A percentile compares a stretch with the other conserved stretches of the same genome.
Evolutionary conservation across 2,113 vertebrate genomes (phyloP).

Genomic region (Epinephelus moara): DNA sequence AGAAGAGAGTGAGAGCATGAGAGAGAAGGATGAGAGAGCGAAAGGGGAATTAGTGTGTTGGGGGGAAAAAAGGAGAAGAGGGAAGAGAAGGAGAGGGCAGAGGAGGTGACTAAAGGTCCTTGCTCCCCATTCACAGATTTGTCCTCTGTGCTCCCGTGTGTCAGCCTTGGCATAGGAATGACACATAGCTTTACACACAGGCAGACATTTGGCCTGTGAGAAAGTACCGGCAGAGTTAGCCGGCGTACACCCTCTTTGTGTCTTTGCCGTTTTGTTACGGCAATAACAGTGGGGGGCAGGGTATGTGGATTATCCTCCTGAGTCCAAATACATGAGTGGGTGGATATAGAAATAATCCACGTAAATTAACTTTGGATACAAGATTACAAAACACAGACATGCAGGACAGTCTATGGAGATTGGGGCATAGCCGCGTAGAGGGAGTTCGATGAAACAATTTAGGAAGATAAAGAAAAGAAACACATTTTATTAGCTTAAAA

Average conservation of each 20-base stretch:
- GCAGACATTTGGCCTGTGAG: conserved; percentile 72
- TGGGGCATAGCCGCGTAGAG: not conserved
- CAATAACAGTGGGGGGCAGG: conserved; percentile 26
- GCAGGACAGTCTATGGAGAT: not conserved
- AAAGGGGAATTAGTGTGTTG: conserved; percentile 54
- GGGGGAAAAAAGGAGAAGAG: conserved; percentile 37
- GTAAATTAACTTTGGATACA: conserved; percentile 67
- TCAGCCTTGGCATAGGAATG: conserved; percentile 66
- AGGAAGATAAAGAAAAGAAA: not conserved
- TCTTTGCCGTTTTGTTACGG: conserved; percentile 47
- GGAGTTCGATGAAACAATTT: not conserved
- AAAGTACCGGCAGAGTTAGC: conserved; percentile 64
- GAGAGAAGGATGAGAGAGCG: conserved; percentile 54
- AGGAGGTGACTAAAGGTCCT: conserved; percentile 72
- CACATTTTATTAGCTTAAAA: not conserved
- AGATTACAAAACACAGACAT: conserved; percentile 63
- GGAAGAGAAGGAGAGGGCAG: conserved; percentile 67
- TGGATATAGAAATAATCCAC: conserved; percentile 68
- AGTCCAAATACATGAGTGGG: conserved; percentile 66
- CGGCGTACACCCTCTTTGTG: conserved; percentile 60
- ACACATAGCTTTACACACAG: conserved; percentile 82
- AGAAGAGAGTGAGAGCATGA: conserved; percentile 65
- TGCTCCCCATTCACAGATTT: conserved; percentile 69
- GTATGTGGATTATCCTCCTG: conserved; percentile 62
- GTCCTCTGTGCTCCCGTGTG: conserved; percentile 62